These are phyloP conservation scores for Drosophila varians DNA, from an alignment of 1,140 invertebrate genomes.

Conservation along the genomic window DNA sequence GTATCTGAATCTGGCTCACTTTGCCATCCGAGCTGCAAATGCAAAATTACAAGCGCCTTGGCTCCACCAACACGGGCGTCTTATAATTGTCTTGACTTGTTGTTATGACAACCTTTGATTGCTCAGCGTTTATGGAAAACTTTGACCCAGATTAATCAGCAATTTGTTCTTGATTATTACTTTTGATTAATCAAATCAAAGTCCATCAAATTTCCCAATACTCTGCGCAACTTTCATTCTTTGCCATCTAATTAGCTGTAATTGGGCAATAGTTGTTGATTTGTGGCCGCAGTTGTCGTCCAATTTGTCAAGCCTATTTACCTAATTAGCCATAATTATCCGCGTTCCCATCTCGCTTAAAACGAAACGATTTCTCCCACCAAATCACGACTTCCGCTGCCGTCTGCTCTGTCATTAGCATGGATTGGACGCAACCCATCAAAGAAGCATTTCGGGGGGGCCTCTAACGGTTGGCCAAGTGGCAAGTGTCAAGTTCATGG, in stretches of 20 bases:
- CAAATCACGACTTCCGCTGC: conserved; percentile 52
- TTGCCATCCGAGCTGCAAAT: conserved; percentile 2
- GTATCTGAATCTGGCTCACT: conserved; percentile 16
- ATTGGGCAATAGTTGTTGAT: conserved; percentile 16
- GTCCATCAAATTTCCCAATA: not conserved
- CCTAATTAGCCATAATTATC: conserved; percentile 48
- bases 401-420: conserved; percentile 50
- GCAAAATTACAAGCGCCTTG: conserved; percentile 26
- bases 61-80: conserved; percentile 12
- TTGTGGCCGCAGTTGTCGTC: conserved; percentile 24
- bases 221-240: conserved; percentile 11
- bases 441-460: conserved; percentile 42
- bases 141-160: conserved; percentile 1
- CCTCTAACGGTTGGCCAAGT: conserved; percentile 17
- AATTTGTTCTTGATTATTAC: not conserved
- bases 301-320: conserved; percentile 33
- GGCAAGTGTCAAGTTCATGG: conserved; percentile 70
- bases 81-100: conserved; percentile 24
- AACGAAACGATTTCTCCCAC: conserved; percentile 18
- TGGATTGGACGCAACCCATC: conserved; percentile 53
- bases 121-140: conserved; percentile 28
- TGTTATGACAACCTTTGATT: conserved; percentile 41
- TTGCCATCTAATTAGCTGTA: conserved; percentile 26
- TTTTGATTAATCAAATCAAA: not conserved
- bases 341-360: conserved; percentile 19